A percentile compares a stretch with the other conserved stretches of the same genome.
These are phyloP conservation scores for Jaculus jaculus DNA, from an alignment of 2,113 vertebrate species.

Conservation along the genomic window DNA sequence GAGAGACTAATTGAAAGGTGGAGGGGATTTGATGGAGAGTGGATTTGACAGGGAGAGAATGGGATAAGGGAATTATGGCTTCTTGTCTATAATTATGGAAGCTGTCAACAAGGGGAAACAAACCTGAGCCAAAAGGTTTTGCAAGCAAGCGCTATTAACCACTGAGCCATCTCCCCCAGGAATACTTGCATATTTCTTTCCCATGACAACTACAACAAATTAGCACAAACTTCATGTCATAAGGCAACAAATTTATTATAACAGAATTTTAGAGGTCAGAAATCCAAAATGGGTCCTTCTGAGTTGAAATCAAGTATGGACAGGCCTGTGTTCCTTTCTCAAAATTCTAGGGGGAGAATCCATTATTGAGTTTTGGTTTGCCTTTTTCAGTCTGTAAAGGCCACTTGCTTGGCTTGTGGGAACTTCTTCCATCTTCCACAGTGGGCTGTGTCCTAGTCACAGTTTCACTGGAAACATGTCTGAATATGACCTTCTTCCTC, in stretches of 20 bases:
- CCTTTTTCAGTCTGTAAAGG: background rate
- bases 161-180: too few species aligned
- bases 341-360: background rate
- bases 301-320: background rate
- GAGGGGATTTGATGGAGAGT: too few species aligned
- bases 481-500: background rate
- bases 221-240: background rate
- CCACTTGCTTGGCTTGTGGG: background rate
- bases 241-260: background rate
- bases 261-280: background rate
- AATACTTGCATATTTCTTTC: background rate
- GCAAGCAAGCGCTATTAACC: too few species aligned
- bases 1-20: too few species aligned
- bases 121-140: too few species aligned
- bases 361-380: background rate
- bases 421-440: background rate
- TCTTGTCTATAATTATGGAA: too few species aligned
- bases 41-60: too few species aligned
- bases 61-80: too few species aligned
- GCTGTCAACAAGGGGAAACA: too few species aligned
- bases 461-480: background rate
- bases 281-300: background rate
- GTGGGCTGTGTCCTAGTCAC: rapidly evolving
- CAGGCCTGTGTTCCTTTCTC: background rate
- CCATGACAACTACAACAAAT: background rate